Evolutionary conservation across 2,113 vertebrate species (phyloP).

Genomic region (Chionomys nivalis): DNA sequence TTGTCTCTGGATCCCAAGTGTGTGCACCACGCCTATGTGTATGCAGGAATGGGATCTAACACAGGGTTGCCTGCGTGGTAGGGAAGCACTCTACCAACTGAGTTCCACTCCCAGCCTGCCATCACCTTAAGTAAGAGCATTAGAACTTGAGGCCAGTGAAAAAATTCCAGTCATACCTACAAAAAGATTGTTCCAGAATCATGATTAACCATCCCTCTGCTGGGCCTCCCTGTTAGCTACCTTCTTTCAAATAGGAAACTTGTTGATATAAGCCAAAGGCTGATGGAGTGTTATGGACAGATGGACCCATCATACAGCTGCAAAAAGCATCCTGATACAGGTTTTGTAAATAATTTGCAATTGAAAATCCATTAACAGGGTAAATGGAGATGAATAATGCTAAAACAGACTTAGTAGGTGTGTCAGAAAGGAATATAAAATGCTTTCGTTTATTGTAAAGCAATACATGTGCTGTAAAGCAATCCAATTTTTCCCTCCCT

Average conservation of each 20-base stretch:
- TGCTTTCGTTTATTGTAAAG: slow-evolving; percentile 28
- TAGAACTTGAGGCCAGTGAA: neutral
- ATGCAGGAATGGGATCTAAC: neutral
- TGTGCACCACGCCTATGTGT: neutral
- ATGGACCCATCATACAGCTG: slow-evolving; percentile 57
- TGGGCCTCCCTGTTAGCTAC: neutral
- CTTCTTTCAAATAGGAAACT: neutral
- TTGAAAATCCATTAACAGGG: slow-evolving; percentile 69
- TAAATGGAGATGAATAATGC: slow-evolving; percentile 62
- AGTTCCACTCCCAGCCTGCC: neutral
- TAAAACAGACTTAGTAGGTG: slow-evolving; percentile 58
- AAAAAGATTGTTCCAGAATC: slow-evolving; percentile 42
- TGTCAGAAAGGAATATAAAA: slow-evolving; percentile 71
- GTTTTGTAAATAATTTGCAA: slow-evolving; percentile 74
- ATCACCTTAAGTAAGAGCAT: neutral
- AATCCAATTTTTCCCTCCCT: slow-evolving; percentile 12
- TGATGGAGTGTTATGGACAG: slow-evolving; percentile 8
- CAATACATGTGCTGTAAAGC: slow-evolving; percentile 47
- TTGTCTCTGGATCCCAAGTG: neutral
- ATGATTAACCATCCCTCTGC: neutral
- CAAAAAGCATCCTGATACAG: slow-evolving; percentile 57
- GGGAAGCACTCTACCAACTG: neutral
- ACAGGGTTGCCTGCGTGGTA: neutral
- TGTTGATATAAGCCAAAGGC: slow-evolving; percentile 62
- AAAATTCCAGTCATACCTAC: neutral